Evolutionary conservation across 2,797 vertebrate genomes (phyloP), one percentile per base, ranked within the genome.

Genomic region (Botia kubotai): DNA sequence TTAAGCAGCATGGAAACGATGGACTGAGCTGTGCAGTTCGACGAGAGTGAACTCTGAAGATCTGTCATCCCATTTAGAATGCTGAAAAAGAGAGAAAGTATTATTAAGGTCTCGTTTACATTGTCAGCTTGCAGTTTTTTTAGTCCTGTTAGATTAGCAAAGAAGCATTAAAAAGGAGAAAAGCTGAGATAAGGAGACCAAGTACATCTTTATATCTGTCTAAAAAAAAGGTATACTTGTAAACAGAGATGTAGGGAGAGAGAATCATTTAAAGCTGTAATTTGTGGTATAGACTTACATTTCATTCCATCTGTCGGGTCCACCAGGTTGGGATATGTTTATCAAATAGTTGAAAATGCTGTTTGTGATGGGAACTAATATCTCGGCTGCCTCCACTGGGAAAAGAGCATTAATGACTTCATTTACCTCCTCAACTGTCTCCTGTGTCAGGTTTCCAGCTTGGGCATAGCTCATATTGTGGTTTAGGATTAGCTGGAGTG

Each of bases 51-150:
- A 77, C 82, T 87, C 33, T 85, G 72, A 33, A 93, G 36, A 2
- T 83, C 83, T 60, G 79, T 83, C 89, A 93, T 85, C 79, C 91
- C 84, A 72, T 90, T 87, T 68, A 92, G 62, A 86, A 94, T 88
- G 75, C 94, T 94, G 67, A 58, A 21, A 75, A 78, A 52, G 90
- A 86, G 14, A 93, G 73, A 62, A 2, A 94, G 48, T 46, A 87
- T 43, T 3, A 52, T 36, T 3, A 66, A 0, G 74, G 48, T 92
- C 65, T 46, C 86, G 83, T 29, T 29, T 60, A 19, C 53, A 57
- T 57, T 16, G 50, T 52, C 50, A 52, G 50, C 16, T 3, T 17
- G 5, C 50, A 52, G 14, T 16, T 52, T 16, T 52, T 52, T 17
- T 16, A 26, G 23, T 26, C 23, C 23, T 2, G 23, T 26, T 26